Conservation (phyloP, 2,797 vertebrate species). For the Serranus cabrilla region DNA sequence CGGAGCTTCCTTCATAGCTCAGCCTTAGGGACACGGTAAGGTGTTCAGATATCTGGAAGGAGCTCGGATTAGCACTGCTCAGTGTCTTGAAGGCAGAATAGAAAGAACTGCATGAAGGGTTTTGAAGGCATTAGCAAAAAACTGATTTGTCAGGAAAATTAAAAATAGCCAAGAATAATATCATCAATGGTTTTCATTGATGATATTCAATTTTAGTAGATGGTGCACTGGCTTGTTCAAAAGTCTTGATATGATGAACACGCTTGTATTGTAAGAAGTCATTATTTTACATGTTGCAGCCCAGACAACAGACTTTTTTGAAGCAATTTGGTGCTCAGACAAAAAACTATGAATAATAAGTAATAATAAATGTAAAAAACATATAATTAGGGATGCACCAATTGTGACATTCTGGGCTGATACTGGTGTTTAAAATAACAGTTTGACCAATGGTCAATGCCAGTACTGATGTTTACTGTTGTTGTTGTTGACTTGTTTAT, state of each 20-base stretch:
- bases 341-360: too few relatives aligned
- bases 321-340: too few relatives aligned
- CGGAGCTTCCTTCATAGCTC: not conserved
- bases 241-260: not conserved
- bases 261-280: not conserved
- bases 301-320: not conserved
- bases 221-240: not conserved
- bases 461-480: too few relatives aligned
- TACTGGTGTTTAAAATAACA: too few relatives aligned
- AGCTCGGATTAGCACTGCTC: not conserved
- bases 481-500: too few relatives aligned
- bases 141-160: not conserved
- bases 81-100: not conserved
- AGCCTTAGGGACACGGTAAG: not conserved
- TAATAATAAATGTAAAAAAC: too few relatives aligned
- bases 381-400: too few relatives aligned
- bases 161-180: not conserved
- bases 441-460: too few relatives aligned
- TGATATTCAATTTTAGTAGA: not conserved
- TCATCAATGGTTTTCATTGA: too few relatives aligned
- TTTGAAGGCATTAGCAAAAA: not conserved
- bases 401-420: too few relatives aligned
- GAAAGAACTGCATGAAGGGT: not conserved
- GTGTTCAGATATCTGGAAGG: not conserved
- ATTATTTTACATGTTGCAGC: not conserved